Percentiles rank a stretch among this genome's conserved stretches.
Evolutionary conservation across 2,113 vertebrate species (phyloP).

Genomic region (Mus pahari): DNA sequence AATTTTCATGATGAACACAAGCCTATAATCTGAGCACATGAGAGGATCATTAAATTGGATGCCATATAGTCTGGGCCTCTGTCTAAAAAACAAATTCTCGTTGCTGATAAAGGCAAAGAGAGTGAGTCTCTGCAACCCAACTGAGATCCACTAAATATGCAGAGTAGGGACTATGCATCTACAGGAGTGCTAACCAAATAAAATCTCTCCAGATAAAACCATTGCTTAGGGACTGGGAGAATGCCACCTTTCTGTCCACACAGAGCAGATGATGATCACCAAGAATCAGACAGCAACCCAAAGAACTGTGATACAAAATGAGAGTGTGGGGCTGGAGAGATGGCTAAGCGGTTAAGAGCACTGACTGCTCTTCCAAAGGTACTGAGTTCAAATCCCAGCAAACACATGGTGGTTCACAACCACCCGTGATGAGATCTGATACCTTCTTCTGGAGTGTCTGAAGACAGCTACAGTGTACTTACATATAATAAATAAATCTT

Average conservation of each 20-base stretch:
- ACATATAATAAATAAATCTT: too few species aligned
- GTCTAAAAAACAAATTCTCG: constrained; percentile 9
- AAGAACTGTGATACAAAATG: constrained; percentile 26
- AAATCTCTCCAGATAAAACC: not conserved
- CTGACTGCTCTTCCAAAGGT: too few species aligned
- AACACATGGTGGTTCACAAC: too few species aligned
- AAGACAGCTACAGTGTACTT: too few species aligned
- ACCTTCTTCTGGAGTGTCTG: too few species aligned
- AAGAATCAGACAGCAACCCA: not conserved
- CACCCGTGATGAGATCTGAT: too few species aligned
- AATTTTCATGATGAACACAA: constrained; percentile 2
- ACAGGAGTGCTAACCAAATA: not conserved
- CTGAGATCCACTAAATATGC: not conserved
- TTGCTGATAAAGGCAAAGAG: not conserved
- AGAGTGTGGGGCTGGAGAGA: not conserved
- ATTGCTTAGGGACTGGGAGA: not conserved
- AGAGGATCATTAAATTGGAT: not conserved
- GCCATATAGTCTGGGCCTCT: not conserved
- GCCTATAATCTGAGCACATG: not conserved
- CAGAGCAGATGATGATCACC: not conserved
- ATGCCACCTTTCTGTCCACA: not conserved
- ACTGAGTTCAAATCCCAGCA: too few species aligned
- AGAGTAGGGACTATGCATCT: constrained; percentile 10
- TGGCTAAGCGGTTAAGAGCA: too few species aligned
- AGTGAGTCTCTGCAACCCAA: not conserved